phyloP scores from a whole-genome alignment of 1,140 invertebrate species.

The Globodera ellingtonae region DNA sequence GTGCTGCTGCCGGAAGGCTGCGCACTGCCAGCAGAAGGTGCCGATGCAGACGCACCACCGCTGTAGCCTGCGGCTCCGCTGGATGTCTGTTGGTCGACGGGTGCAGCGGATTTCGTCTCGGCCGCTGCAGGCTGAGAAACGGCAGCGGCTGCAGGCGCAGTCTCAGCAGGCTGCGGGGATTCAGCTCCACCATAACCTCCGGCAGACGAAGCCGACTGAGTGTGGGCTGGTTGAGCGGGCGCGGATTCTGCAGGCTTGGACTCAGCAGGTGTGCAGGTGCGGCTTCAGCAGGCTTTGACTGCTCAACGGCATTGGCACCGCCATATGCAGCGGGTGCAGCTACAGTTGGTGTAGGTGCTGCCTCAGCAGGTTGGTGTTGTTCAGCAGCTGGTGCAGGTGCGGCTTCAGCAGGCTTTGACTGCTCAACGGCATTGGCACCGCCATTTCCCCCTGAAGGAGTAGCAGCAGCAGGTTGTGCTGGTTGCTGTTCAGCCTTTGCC shows the following conservation, averaged over 20 bases:
- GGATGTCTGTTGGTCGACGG: background rate
- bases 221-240: background rate
- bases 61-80: background rate
- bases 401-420: slow-evolving; percentile 6
- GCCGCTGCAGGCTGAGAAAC: background rate
- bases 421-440: slow-evolving; percentile 1
- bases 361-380: background rate
- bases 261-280: slow-evolving; percentile 10
- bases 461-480: slow-evolving; percentile 1
- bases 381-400: slow-evolving; percentile 14
- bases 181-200: too few relatives aligned
- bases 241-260: background rate
- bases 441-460: background rate
- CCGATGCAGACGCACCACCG: background rate
- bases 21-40: too few relatives aligned
- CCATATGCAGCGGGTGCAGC: slow-evolving; percentile 4
- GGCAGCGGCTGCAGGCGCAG: background rate
- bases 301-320: background rate
- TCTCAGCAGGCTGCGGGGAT: too few relatives aligned
- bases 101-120: background rate
- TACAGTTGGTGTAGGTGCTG: background rate
- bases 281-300: slow-evolving; percentile 5
- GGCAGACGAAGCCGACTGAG: background rate
- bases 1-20: too few relatives aligned
- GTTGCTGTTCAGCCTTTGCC: background rate